Evolutionary conservation across 2,888 invertebrate species (phyloP), one percentile per base, ranked within the genome.

Genomic region (Acanthosepion pharaonis): DNA sequence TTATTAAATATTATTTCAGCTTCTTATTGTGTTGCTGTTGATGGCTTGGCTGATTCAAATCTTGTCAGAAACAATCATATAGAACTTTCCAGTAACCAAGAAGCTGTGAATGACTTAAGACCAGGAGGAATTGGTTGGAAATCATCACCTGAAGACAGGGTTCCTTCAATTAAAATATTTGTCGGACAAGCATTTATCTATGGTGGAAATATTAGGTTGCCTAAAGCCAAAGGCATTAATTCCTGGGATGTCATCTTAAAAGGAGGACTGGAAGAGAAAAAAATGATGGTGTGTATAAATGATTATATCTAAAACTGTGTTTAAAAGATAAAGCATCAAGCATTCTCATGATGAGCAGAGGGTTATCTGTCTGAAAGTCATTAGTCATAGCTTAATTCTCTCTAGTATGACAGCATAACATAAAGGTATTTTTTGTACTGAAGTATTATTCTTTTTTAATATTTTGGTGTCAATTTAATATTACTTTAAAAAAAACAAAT

Each of bases 71-170:
- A 51, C 49, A n/a, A 15, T 28, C 51, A 93, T 11, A 53, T 93
- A 18, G 49, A 48, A 49, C 33, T 93, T 49, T 93, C 93, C n/a
- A 93, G 93, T 48, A 93, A 93, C 33, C 51, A 93, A 49, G 93
- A 93, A 51, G n/a, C 49, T 28, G 53, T n/a, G 18, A 93, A 51
- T 93, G 51, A 25, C 53, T 18, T 93, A 53, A 48, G 93, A 33
- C 93, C 93, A 51, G 93, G 93, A 93, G 93, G 93, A 93, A 93
- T 53, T 53, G 93, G 93, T 51, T 93, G 93, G 93, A 93, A 93
- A 93, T 48, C 93, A 93, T 28, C 93, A 93, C 15, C 5, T 53
- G 93, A 93, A 49, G 51, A 93, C 25, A 93, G 28, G 51, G 53
- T n/a, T 20, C 93, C 93, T 25, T 93, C 53, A n/a, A n/a, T 93